A percentile compares a stretch with the other conserved stretches of the same genome.
Conservation (phyloP, 2,797 vertebrate species). For the Crenuchus spilurus region DNA sequence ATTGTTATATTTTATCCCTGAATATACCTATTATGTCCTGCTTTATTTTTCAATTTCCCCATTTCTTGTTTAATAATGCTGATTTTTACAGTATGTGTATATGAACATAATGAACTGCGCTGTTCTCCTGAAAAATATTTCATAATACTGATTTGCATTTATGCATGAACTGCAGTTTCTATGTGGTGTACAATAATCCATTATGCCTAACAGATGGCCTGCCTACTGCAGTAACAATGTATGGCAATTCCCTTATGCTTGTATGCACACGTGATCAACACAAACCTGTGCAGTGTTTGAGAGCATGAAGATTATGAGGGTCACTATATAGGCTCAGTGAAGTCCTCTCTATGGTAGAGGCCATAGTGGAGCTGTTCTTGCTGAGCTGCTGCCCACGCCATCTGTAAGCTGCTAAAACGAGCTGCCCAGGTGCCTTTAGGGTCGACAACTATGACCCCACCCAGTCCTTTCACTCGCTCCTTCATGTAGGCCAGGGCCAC, state of each 20-base stretch:
- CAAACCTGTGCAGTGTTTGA: background rate
- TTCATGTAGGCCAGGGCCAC: slow-evolving; percentile 84
- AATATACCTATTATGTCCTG: too few relatives aligned
- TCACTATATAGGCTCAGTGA: slow-evolving; percentile 60
- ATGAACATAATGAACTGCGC: too few relatives aligned
- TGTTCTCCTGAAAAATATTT: background rate
- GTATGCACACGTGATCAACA: background rate
- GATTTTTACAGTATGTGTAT: too few relatives aligned
- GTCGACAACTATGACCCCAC: slow-evolving; percentile 86
- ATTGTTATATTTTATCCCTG: too few relatives aligned
- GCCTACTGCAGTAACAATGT: background rate
- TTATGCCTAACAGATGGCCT: background rate
- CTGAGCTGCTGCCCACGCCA: slow-evolving; percentile 90
- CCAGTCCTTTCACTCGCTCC: slow-evolving; percentile 80
- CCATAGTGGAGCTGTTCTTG: slow-evolving; percentile 81
- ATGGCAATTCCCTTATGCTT: background rate
- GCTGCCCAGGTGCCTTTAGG: slow-evolving; percentile 85
- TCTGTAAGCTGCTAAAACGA: slow-evolving; percentile 84
- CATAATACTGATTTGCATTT: slow-evolving; percentile 10
- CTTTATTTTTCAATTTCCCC: too few relatives aligned
- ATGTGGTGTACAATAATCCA: too few relatives aligned
- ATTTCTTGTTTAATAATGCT: too few relatives aligned
- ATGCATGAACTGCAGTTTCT: background rate
- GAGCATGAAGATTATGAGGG: slow-evolving; percentile 11
- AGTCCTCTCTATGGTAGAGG: slow-evolving; percentile 72